These are phyloP conservation scores for Embidobia sp. DNA, from an alignment of 2,888 invertebrate species.

Conservation along the genomic window DNA sequence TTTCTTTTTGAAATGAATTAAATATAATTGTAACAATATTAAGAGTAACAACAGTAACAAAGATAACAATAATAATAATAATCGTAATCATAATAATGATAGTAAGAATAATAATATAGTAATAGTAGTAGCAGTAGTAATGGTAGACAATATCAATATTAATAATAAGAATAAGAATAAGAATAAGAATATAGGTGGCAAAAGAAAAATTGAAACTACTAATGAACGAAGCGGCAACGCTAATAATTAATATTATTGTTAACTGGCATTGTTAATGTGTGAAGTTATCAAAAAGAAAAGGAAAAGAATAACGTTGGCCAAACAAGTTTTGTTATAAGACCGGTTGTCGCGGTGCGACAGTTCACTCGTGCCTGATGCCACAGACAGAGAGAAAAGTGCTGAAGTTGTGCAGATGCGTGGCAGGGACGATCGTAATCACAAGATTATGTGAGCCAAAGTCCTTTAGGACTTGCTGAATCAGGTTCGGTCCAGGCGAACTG, in stretches of 20 bases:
- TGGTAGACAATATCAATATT: no score
- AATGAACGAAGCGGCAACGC: neutral
- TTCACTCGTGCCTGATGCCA: constrained; percentile 88
- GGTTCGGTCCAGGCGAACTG: constrained; percentile 82
- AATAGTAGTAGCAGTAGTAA: no score
- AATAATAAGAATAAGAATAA: constrained; percentile 12
- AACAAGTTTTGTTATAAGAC: constrained; percentile 29
- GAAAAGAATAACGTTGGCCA: constrained; percentile 8
- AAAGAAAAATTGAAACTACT: no score
- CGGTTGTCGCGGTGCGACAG: constrained; percentile 18
- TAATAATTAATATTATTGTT: constrained; percentile 1
- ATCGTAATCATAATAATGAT: constrained; percentile 7
- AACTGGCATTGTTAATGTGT: no score
- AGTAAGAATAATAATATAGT: no score
- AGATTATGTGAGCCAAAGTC: constrained; percentile 81
- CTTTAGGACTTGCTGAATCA: constrained; percentile 78
- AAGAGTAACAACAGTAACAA: constrained; percentile 59
- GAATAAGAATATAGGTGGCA: no score
- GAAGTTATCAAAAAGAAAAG: no score
- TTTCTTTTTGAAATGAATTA: neutral
- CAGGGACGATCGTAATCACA: constrained; percentile 90
- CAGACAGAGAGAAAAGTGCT: constrained; percentile 92
- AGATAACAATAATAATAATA: neutral
- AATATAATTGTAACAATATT: constrained; percentile 64
- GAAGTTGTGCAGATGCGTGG: constrained; percentile 89